Conservation (phyloP, 2,888 invertebrate genomes). For the Venusia cambrica region DNA sequence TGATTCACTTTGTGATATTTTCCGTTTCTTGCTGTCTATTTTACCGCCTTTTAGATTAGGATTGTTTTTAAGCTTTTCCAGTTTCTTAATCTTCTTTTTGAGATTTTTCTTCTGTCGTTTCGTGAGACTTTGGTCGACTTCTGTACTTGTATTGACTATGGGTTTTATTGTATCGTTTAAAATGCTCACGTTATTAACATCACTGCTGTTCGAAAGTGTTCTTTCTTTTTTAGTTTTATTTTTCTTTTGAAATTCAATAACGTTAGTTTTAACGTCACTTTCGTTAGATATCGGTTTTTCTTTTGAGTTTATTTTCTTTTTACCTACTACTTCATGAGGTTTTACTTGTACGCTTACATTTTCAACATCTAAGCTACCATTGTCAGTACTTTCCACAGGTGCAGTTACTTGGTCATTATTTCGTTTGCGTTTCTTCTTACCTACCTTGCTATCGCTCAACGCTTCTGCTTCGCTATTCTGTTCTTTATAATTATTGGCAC, state of each 20-base stretch:
- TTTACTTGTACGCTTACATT: constrained; percentile 9
- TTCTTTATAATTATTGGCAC: constrained; percentile 16
- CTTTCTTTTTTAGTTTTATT: constrained; percentile 9
- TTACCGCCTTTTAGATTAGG: too few species aligned
- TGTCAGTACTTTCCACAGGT: constrained; percentile 5
- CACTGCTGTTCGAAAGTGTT: constrained; percentile 1
- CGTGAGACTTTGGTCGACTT: constrained; percentile 11
- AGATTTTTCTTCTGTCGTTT: constrained; percentile 43
- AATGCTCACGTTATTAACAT: neutral
- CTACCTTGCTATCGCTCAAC: constrained; percentile 10
- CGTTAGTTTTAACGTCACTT: too few species aligned
- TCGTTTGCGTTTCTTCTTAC: constrained; percentile 28
- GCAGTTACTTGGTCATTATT: constrained; percentile 14
- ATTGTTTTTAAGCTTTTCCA: constrained; percentile 38
- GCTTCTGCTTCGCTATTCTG: constrained; percentile 3
- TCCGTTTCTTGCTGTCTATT: constrained; percentile 31
- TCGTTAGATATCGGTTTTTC: too few species aligned
- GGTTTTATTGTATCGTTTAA: too few species aligned
- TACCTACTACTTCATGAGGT: constrained; percentile 1
- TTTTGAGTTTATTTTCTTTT: neutral
- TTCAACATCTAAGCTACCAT: constrained; percentile 9
- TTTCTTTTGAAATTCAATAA: too few species aligned
- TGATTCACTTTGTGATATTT: constrained; percentile 25
- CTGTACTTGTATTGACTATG: neutral
- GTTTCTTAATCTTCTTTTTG: constrained; percentile 33